Evolutionary conservation across 2,797 vertebrate species (phyloP).

Genomic region (Enteromius thamalakanensis): DNA sequence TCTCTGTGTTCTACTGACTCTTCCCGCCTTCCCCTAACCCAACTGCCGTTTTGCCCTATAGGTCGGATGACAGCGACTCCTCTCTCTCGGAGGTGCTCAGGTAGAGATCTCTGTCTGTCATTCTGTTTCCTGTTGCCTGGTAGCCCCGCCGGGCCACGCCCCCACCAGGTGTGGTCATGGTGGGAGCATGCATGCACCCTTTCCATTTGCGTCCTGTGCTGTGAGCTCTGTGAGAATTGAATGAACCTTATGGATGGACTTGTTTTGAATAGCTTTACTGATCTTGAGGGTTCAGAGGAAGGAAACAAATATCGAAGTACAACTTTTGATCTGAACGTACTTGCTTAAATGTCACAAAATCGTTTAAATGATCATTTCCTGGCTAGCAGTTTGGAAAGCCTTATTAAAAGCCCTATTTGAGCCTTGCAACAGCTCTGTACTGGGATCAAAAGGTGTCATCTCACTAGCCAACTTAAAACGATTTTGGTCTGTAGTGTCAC

Average conservation of each 20-base stretch:
- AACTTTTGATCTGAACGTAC: slow-evolving; percentile 11
- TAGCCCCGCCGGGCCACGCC: slow-evolving; percentile 54
- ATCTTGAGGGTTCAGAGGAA: slow-evolving; percentile 32
- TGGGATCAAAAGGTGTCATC: slow-evolving; percentile 5
- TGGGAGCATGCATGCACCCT: slow-evolving; percentile 70
- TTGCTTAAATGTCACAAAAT: slow-evolving; percentile 39
- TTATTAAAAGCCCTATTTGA: neutral
- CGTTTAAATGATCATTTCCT: slow-evolving; percentile 29
- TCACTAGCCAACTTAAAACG: neutral
- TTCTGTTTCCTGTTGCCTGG: slow-evolving; percentile 66
- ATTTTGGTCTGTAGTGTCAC: neutral
- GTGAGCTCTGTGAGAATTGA: slow-evolving; percentile 56
- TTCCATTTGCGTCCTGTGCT: slow-evolving; percentile 56
- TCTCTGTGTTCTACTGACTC: slow-evolving; percentile 60
- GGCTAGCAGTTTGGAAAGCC: slow-evolving; percentile 4
- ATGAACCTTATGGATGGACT: slow-evolving; percentile 62
- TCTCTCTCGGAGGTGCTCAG: slow-evolving; percentile 99
- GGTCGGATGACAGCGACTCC: slow-evolving; percentile 99
- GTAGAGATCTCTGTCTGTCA: slow-evolving; percentile 89
- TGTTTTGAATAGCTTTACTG: slow-evolving; percentile 20
- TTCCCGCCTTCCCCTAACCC: slow-evolving; percentile 80
- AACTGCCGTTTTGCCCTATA: slow-evolving; percentile 96
- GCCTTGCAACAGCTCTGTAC: neutral
- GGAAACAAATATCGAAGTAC: neutral
- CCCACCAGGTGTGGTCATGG: slow-evolving; percentile 56